phyloP scores from a whole-genome alignment of 2,113 vertebrate genomes.

The Ceratotherium simum region DNA sequence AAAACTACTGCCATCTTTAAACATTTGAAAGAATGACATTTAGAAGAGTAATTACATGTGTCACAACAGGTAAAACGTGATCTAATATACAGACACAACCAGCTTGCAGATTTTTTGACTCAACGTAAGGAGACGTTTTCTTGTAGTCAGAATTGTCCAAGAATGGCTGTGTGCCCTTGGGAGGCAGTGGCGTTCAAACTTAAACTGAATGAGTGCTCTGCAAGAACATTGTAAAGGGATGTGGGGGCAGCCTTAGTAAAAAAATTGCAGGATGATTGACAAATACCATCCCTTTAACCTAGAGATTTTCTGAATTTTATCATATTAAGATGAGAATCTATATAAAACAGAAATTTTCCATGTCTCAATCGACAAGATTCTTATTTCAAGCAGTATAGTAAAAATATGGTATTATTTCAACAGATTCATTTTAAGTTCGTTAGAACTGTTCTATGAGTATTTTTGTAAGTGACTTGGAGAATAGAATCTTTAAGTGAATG shows the following conservation, averaged over 20 bases:
- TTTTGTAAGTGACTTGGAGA: neutral
- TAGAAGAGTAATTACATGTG: constrained; percentile 3
- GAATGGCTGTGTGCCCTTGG: neutral
- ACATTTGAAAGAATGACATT: constrained; percentile 16
- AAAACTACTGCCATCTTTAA: constrained; percentile 29
- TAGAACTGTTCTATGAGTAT: neutral
- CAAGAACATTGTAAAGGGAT: neutral
- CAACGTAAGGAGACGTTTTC: neutral
- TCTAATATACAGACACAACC: neutral
- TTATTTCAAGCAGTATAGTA: constrained; percentile 1
- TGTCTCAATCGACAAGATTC: neutral
- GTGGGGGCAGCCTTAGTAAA: neutral
- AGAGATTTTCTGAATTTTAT: neutral
- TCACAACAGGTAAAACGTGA: neutral
- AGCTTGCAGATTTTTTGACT: neutral
- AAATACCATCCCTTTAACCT: neutral
- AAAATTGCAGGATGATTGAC: neutral
- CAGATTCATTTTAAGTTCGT: neutral
- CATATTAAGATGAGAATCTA: neutral
- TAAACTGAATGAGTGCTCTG: neutral
- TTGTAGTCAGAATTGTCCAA: neutral
- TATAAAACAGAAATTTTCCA: neutral
- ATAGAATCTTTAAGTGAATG: neutral
- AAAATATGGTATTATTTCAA: neutral
- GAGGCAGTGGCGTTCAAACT: neutral